Percentiles rank a stretch among this genome's conserved stretches.
Conservation (phyloP, 2,113 vertebrate species). For the Xerus inauris region DNA sequence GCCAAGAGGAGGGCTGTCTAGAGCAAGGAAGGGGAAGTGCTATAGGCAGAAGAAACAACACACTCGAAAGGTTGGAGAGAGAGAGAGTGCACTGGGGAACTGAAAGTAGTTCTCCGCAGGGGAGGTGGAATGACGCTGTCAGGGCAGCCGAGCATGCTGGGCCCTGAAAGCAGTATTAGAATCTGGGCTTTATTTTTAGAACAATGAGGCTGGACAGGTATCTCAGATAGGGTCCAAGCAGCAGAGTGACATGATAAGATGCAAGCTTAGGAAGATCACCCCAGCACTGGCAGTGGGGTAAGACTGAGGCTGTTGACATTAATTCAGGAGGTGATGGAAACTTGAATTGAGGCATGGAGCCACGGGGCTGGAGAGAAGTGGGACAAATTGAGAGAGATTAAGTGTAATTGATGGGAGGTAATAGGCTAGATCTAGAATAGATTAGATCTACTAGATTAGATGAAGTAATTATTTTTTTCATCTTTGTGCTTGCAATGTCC, state of each 20-base stretch:
- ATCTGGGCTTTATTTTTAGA: not conserved
- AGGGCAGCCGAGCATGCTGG: not conserved
- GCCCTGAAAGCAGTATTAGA: not conserved
- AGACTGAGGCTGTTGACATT: not conserved
- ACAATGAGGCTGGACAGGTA: not conserved
- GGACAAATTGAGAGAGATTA: not conserved
- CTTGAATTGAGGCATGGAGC: not conserved
- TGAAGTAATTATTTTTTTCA: not conserved
- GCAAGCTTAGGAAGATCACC: not conserved
- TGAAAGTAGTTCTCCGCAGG: not conserved
- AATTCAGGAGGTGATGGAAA: not conserved
- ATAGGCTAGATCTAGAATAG: not conserved
- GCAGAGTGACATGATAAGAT: not conserved
- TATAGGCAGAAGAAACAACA: accelerated
- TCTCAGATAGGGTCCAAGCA: not conserved
- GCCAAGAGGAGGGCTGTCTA: not conserved
- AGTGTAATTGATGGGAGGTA: not conserved
- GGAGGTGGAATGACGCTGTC: not conserved
- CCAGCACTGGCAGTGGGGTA: not conserved
- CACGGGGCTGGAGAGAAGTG: accelerated
- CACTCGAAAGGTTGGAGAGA: accelerated
- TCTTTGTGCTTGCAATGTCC: not conserved
- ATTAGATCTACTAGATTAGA: no score
- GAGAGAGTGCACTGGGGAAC: not conserved
- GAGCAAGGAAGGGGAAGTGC: not conserved